A percentile compares a stretch with the other conserved stretches of the same genome.
Conservation (phyloP, 2,113 vertebrate genomes). For the Syngnathus floridae region DNA sequence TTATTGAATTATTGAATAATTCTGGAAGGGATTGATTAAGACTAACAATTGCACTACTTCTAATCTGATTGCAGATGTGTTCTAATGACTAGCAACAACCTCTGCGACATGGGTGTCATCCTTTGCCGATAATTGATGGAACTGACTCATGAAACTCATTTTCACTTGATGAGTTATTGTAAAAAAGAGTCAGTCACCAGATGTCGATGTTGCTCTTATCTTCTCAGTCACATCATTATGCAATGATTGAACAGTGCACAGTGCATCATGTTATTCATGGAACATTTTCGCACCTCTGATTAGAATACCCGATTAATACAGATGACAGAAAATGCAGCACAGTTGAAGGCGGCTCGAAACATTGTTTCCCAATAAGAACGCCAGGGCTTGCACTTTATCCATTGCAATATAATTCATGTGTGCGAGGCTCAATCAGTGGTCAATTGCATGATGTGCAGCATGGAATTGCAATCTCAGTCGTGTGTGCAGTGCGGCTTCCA, state of each 20-base stretch:
- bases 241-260: neutral
- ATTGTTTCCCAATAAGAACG: no score
- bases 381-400: no score
- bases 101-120: neutral
- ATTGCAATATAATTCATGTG: no score
- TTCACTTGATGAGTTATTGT: neutral
- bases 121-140: conserved; percentile 14
- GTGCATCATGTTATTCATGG: no score
- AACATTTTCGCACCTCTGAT: no score
- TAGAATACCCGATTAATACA: no score
- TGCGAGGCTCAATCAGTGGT: no score
- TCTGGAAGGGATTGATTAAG: conserved; percentile 10
- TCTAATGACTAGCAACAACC: neutral
- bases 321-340: no score
- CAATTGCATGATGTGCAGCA: no score
- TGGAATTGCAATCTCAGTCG: no score
- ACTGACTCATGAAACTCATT: neutral
- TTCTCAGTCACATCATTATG: neutral
- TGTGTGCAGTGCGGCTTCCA: no score
- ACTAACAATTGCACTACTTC: conserved; percentile 44
- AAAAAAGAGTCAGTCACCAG: neutral
- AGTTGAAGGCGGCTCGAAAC: no score
- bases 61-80: conserved; percentile 41
- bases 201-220: neutral
- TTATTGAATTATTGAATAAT: conserved; percentile 32